Base-by-base conservation (phyloP, 2,888 invertebrate genomes). In the Dynastes tityus region DNA sequence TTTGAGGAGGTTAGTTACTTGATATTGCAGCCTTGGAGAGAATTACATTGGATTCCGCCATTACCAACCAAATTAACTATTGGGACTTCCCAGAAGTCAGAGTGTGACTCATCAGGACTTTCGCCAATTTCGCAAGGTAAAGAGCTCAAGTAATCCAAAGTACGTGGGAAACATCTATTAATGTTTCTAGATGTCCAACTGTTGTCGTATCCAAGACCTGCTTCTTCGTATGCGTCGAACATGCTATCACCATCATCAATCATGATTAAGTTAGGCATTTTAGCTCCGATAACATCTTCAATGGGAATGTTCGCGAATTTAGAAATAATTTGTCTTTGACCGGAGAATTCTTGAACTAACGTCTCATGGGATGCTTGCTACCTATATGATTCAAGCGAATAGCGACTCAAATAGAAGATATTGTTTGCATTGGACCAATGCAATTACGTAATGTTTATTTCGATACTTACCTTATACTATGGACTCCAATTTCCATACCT, bases 81-180 rank as follows among this genome's bases (percentile, higher is more conserved):
- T 0, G 95, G 95, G 0, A 92, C 84, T 0, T 93, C 91, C 94
- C 94, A 95, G 55, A 91, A 86, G 0, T 92, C 92, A 13, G 91
- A 91, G 83, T 91, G 89, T 0, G 91, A 88, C 0, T 91, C 90
- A 1, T 86, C 88, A 0, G 93, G 93, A 84, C 94, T 94, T 0
- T 90, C 90, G 0, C 88, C 89, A 11, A 91, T 88, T 6, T 87
- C 83, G 78, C 93, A 93, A 78, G 91, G 91, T 85, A 93, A 91
- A 16, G 80, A 89, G 0, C 91, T 90, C 0, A 86, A 85, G 82
- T 91, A 92, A 84, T 95, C 92, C 77, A 94, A 85, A 0, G 94
- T 94, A 85, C 94, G 95, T 0, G 95, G 95, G 91, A 93, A 94
- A 0, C 92, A 85, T 16, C 90, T 91, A 37, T 90, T 90, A 73